Percentiles rank a stretch among this genome's conserved stretches.
phyloP scores from a whole-genome alignment of 92 coral and sea anemone genomes.

The Phenganax marumi region DNA sequence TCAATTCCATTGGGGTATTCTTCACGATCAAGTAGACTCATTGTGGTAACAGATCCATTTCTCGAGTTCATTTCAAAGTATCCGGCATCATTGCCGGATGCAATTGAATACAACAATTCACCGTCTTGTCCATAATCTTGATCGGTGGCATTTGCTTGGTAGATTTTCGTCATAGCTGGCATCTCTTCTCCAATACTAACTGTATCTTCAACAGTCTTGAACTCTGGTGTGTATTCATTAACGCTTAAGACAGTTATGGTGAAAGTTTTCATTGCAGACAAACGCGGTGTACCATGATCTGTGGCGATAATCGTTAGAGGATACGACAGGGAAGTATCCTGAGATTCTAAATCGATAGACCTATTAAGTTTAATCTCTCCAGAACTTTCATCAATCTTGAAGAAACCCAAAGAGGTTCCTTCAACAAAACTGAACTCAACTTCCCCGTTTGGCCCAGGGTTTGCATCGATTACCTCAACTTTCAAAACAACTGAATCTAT shows the following conservation, averaged over 20 bases:
- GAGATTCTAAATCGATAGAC: slow-evolving; percentile 64
- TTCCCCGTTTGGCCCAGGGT: slow-evolving; percentile 66
- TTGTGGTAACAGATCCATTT: slow-evolving; percentile 62
- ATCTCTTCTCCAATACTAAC: slow-evolving; percentile 18
- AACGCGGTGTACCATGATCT: slow-evolving; percentile 70
- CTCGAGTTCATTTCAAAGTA: slow-evolving; percentile 54
- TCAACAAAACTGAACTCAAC: slow-evolving; percentile 64
- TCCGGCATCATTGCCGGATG: slow-evolving; percentile 57
- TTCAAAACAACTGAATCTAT: slow-evolving; percentile 69
- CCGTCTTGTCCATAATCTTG: slow-evolving; percentile 71
- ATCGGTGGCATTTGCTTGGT: slow-evolving; percentile 66
- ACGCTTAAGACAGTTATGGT: slow-evolving; percentile 46
- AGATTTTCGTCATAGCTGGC: neutral
- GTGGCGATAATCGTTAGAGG: slow-evolving; percentile 64
- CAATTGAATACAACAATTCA: slow-evolving; percentile 59
- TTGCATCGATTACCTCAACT: slow-evolving; percentile 74
- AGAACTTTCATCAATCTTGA: slow-evolving; percentile 64
- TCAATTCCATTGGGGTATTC: slow-evolving; percentile 33
- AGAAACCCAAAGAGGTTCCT: slow-evolving; percentile 72
- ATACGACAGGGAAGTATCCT: slow-evolving; percentile 56
- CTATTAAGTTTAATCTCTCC: slow-evolving; percentile 71
- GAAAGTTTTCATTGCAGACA: slow-evolving; percentile 43
- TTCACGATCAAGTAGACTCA: slow-evolving; percentile 74
- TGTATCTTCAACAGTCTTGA: slow-evolving; percentile 30
- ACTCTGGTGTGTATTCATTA: slow-evolving; percentile 72